Conservation (phyloP, 2,113 vertebrate genomes). For the Dicaeum eximium region DNA sequence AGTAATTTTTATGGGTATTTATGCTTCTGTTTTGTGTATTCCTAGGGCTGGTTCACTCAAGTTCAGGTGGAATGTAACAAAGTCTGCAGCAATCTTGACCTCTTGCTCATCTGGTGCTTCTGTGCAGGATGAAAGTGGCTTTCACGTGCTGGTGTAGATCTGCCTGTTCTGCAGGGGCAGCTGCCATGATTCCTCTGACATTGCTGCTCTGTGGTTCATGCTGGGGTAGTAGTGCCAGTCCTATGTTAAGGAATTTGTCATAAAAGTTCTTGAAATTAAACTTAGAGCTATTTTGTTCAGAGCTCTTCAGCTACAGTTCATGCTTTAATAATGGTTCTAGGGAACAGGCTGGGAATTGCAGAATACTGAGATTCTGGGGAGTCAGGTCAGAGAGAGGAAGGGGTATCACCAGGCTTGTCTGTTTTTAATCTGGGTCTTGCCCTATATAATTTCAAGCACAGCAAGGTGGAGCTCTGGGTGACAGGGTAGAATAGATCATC, state of each 20-base stretch:
- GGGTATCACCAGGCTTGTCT: not conserved
- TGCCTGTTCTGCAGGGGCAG: not conserved
- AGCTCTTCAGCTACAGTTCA: not conserved
- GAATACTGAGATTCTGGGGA: not conserved
- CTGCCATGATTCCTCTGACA: not conserved
- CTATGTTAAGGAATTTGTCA: not conserved
- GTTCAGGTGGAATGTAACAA: rapidly evolving
- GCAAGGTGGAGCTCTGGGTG: not conserved
- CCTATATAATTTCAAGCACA: not conserved
- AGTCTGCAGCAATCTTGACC: not conserved
- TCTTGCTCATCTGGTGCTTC: not conserved
- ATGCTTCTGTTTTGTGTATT: not conserved
- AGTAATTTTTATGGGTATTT: not conserved
- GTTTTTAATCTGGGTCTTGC: not conserved
- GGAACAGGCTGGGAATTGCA: not conserved
- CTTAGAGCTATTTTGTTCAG: not conserved
- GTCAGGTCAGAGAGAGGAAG: not conserved
- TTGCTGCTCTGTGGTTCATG: not conserved
- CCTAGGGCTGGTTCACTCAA: not conserved
- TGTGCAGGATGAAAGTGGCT: not conserved
- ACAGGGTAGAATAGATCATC: not conserved
- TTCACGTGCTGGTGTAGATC: not conserved
- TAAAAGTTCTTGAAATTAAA: not conserved
- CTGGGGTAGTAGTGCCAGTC: not conserved
- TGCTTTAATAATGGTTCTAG: not conserved